Conservation (phyloP, 2,888 invertebrate species). For the Tricholauxania praeusta region DNA sequence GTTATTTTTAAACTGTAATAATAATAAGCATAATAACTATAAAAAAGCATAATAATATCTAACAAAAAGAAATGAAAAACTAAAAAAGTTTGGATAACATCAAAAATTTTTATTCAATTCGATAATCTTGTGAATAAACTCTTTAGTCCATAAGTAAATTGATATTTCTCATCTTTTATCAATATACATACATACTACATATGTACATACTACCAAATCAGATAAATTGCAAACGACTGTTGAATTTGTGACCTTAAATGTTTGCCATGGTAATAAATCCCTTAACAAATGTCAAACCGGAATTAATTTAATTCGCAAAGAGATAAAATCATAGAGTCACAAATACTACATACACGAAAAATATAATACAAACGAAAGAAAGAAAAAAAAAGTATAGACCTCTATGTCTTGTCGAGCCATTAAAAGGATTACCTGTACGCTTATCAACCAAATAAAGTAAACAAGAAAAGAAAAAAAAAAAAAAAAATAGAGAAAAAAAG, state of each 20-base stretch:
- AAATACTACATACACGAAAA: neutral
- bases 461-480: neutral
- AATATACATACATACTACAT: too few relatives aligned
- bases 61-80: too few relatives aligned
- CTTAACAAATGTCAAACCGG: conserved; percentile 4
- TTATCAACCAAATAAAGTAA: neutral
- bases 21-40: too few relatives aligned
- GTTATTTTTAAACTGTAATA: too few relatives aligned
- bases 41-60: too few relatives aligned
- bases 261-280: conserved; percentile 5
- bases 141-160: too few relatives aligned
- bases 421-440: conserved; percentile 29
- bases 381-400: neutral
- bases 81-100: too few relatives aligned
- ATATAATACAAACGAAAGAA: neutral
- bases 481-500: neutral
- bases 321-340: too few relatives aligned
- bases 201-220: neutral
- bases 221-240: neutral
- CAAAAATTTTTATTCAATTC: too few relatives aligned
- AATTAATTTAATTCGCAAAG: neutral
- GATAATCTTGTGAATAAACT: too few relatives aligned
- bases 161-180: neutral
- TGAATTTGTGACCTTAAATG: neutral
- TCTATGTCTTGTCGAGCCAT: conserved; percentile 20